Base-by-base conservation (phyloP, 2,888 invertebrate genomes). In the Dascillus cervinus region DNA sequence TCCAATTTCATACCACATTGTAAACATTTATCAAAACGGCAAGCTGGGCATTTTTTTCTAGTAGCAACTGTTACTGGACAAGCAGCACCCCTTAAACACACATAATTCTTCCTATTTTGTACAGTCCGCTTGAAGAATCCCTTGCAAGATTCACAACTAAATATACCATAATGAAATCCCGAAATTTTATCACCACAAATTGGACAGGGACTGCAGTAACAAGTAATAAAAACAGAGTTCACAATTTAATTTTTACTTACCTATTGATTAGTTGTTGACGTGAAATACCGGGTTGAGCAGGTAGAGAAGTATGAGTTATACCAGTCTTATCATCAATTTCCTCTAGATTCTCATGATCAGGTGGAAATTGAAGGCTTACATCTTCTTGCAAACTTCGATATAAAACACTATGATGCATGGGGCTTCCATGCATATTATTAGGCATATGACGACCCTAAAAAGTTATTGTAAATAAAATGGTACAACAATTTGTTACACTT, bases 111-210 rank as follows among this genome's bases (percentile, higher is more conserved):
- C 48, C 94, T 79, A 63, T 96, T 96, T 69, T 96, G 96, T n/a
- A 96, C 95, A 11, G 95, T 96, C 39, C 96, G 74, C 66, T 96
- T 96, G 71, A 96, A 96, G 70, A 96, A 96, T 2, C 95, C 95
- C 66, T 96, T 96, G 67, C 96, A 96, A 11, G 91, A 91, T 62
- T 96, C 96, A 67, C 96, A 96, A 6, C 92, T 94, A 69, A 94
- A 95, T 52, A 95, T 95, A 6, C 96, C 96, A 65, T 96, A 96
- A 66, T 96, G 96, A 68, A 95, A 96, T 13, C 96, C 92, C 49
- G 90, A 90, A 59, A 92, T 92, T 62, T 91, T 89, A 66, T 94
- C 94, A 2, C 90, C 91, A 63, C 94, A 94, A 32, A 94, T 91
- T 8, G 94, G 92, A 57, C 94, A 94, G 0, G 92, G 92, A 48